Percentiles rank a stretch among this genome's conserved stretches.
Evolutionary conservation across 2,797 vertebrate species (phyloP).

Genomic region (Ctenopoma kingsleyae): DNA sequence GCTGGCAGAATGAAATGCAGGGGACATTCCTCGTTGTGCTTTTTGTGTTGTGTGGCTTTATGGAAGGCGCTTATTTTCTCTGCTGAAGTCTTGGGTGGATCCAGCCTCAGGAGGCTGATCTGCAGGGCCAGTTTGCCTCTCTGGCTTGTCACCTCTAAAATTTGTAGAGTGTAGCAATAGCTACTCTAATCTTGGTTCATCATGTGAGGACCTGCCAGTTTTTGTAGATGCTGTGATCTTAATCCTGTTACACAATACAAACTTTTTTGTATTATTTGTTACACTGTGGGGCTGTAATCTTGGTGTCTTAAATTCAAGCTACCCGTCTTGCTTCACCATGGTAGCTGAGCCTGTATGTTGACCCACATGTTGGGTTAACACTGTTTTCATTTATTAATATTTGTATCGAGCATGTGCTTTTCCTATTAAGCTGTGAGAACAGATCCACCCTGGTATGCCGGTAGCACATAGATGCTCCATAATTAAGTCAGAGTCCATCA

Average conservation of each 20-base stretch:
- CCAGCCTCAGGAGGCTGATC: constrained; percentile 62
- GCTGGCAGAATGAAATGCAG: constrained; percentile 73
- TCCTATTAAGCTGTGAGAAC: constrained; percentile 40
- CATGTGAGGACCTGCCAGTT: constrained; percentile 34
- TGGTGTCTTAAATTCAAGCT: constrained; percentile 26
- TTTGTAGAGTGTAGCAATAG: constrained; percentile 24
- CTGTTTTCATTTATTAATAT: constrained; percentile 52
- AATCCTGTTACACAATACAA: constrained; percentile 55
- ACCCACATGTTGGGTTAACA: constrained; percentile 36
- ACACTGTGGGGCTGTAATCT: neutral
- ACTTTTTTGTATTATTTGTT: constrained; percentile 15
- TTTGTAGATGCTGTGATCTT: constrained; percentile 22
- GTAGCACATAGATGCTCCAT: constrained; percentile 59
- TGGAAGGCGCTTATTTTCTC: constrained; percentile 83
- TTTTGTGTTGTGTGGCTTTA: constrained; percentile 88
- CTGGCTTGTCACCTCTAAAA: constrained; percentile 34
- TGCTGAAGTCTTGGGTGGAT: constrained; percentile 75
- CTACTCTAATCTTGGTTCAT: constrained; percentile 46
- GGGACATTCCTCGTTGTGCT: constrained; percentile 82
- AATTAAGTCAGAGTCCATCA: constrained; percentile 74
- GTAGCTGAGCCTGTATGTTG: constrained; percentile 47
- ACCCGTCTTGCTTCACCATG: constrained; percentile 34
- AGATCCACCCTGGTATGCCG: constrained; percentile 56
- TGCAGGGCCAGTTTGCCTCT: constrained; percentile 41
- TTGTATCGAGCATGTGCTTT: constrained; percentile 35